These are phyloP conservation scores for Amphiura filiformis DNA, from an alignment of 35 echinoderm and acorn worm genomes.

Conservation along the genomic window DNA sequence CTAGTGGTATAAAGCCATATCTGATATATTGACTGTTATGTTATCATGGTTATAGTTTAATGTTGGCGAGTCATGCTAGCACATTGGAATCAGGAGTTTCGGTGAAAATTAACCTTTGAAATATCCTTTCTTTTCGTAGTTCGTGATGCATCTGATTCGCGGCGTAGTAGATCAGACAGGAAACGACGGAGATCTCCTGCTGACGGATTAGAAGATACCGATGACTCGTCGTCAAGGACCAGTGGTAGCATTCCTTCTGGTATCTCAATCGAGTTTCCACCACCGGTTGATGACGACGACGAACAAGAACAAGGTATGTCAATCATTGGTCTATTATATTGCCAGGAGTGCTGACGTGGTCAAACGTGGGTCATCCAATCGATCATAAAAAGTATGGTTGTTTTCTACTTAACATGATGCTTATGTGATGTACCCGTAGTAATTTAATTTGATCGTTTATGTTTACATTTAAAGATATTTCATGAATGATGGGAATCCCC, in stretches of 20 bases:
- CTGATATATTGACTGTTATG: no score
- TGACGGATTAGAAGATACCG: neutral
- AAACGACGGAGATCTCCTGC: neutral
- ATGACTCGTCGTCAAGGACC: neutral
- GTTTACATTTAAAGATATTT: no score
- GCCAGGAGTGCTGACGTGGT: neutral
- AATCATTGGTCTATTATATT: neutral
- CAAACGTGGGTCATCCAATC: neutral
- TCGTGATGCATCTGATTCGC: neutral
- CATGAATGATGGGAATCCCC: neutral
- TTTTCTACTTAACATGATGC: neutral
- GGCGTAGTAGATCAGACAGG: neutral
- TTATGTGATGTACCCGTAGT: no score
- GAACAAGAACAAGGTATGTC: neutral
- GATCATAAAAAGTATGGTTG: neutral
- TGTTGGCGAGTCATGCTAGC: no score
- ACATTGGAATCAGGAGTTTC: no score
- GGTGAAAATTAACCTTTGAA: no score
- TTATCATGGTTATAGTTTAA: no score
- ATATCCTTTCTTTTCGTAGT: no score
- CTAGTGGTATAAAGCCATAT: no score
- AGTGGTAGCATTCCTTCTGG: neutral
- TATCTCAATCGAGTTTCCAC: neutral
- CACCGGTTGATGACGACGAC: neutral
- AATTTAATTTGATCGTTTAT: no score